A percentile compares a stretch with the other conserved stretches of the same genome.
These are phyloP conservation scores for Miniopterus natalensis DNA, from an alignment of 2,113 vertebrate species.

Conservation along the genomic window DNA sequence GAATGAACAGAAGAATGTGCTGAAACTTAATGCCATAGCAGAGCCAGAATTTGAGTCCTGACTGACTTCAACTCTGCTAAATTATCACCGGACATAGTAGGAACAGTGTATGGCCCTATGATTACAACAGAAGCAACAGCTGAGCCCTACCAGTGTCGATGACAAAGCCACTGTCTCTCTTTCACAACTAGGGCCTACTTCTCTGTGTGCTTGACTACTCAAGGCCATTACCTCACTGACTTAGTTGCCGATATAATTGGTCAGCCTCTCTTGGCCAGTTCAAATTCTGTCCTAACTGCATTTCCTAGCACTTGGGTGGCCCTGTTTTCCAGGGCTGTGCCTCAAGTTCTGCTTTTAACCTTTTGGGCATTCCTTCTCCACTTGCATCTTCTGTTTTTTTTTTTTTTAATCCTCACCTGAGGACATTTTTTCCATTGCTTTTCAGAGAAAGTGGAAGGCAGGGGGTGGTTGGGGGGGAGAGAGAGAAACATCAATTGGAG, in stretches of 20 bases:
- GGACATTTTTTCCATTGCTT: too few relatives aligned
- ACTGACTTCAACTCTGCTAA: neutral
- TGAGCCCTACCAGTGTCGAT: neutral
- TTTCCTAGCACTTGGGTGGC: neutral
- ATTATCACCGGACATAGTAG: neutral
- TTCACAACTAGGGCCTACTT: neutral
- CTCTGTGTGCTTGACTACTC: neutral
- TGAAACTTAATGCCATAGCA: neutral
- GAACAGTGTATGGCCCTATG: neutral
- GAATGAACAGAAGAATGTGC: neutral
- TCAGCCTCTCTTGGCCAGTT: neutral
- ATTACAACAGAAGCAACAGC: neutral
- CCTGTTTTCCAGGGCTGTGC: neutral
- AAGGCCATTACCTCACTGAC: neutral
- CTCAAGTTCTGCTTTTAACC: conserved; percentile 37
- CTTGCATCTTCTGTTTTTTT: neutral
- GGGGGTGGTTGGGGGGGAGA: too few relatives aligned
- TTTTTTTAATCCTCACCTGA: too few relatives aligned
- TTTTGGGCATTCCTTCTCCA: neutral
- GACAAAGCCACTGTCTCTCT: neutral
- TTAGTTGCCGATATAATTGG: neutral
- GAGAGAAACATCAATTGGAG: too few relatives aligned
- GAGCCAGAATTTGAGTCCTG: neutral
- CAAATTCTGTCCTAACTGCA: neutral
- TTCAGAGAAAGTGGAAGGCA: too few relatives aligned